These are phyloP conservation scores for Drosophila monieri DNA, from an alignment of 2,888 invertebrate genomes.

Conservation along the genomic window DNA sequence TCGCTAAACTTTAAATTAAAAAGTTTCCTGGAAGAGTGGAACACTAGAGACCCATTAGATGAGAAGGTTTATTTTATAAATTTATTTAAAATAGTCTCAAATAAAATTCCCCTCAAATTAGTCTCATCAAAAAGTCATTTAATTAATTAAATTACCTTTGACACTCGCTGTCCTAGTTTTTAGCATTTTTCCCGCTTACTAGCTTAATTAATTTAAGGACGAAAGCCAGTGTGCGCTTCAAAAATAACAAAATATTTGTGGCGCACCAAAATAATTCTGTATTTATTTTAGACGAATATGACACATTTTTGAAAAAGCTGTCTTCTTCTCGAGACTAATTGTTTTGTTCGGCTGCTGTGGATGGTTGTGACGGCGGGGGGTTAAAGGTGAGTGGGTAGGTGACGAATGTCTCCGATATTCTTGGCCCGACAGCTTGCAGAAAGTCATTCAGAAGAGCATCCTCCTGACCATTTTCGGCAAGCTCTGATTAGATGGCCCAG, in stretches of 20 bases:
- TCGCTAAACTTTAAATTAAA: conserved; percentile 22
- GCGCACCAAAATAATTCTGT: conserved; percentile 25
- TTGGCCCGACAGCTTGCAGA: conserved; percentile 19
- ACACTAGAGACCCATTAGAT: background rate
- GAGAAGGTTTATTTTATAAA: background rate
- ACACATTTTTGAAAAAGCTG: conserved; percentile 41
- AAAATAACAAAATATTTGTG: conserved; percentile 23
- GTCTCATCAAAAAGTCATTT: conserved; percentile 36
- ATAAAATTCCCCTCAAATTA: background rate
- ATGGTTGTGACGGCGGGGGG: conserved; percentile 11
- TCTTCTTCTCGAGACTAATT: conserved; percentile 62
- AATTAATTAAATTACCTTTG: conserved; percentile 52
- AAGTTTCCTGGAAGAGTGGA: conserved; percentile 3
- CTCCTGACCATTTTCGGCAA: conserved; percentile 7
- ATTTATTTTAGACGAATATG: conserved; percentile 49
- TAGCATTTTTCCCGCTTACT: background rate
- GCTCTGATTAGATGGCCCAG: conserved; percentile 4
- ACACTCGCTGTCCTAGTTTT: conserved; percentile 36
- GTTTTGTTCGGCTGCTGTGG: conserved; percentile 45
- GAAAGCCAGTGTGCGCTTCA: background rate
- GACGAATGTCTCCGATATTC: conserved; percentile 36
- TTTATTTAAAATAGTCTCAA: background rate
- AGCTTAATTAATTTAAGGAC: conserved; percentile 21
- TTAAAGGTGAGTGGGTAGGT: conserved; percentile 42
- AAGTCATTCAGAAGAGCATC: background rate